Evolutionary conservation across 2,113 vertebrate species (phyloP).

Genomic region (Callionymus lyra): DNA sequence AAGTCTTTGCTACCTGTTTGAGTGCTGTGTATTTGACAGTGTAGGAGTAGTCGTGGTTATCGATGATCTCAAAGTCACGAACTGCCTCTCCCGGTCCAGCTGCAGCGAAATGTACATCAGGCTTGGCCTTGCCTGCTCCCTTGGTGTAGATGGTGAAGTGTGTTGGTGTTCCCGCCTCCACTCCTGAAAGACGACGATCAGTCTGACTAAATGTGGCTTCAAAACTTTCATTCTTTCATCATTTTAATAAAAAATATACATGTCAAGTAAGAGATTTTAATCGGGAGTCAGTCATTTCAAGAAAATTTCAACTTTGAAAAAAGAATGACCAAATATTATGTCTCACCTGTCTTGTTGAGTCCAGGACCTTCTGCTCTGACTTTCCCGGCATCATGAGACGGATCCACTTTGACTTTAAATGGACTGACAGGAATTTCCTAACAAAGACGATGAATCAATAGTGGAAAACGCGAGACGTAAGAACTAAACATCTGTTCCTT

Average conservation of each 20-base stretch:
- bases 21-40: conserved; percentile 88
- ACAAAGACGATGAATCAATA: not conserved
- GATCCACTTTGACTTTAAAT: conserved; percentile 89
- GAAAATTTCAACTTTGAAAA: too few relatives aligned
- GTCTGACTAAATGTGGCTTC: not conserved
- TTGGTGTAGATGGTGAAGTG: conserved; percentile 91
- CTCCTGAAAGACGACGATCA: conserved; percentile 63
- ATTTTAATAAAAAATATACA: too few relatives aligned
- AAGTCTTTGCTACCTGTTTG: conserved; percentile 74
- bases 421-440: conserved; percentile 89
- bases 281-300: too few relatives aligned
- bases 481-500: not conserved
- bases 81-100: conserved; percentile 75
- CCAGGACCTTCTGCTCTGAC: conserved; percentile 89
- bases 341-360: conserved; percentile 80
- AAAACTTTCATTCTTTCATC: too few relatives aligned
- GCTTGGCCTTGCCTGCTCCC: conserved; percentile 85
- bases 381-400: conserved; percentile 83
- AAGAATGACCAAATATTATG: too few relatives aligned
- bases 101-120: conserved; percentile 77
- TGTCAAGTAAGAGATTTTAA: too few relatives aligned
- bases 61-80: conserved; percentile 87
- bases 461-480: not conserved
- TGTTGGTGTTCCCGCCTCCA: conserved; percentile 86
- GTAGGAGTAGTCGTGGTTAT: conserved; percentile 93